Conservation (phyloP, 2,113 vertebrate species). For the Elaphurus davidianus region DNA sequence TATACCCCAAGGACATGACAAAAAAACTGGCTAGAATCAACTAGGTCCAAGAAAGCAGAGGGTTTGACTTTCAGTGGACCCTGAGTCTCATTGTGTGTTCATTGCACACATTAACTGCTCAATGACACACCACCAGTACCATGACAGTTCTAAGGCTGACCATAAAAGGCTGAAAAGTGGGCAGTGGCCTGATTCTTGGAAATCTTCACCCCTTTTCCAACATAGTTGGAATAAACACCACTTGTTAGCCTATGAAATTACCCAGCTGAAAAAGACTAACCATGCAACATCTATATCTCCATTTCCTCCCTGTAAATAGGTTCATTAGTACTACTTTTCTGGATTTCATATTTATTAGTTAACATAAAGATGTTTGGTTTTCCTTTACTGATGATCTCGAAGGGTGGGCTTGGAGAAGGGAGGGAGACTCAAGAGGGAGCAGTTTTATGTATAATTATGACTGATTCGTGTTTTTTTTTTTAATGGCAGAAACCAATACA, state of each 20-base stretch:
- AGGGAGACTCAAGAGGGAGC: background rate
- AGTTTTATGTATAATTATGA: background rate
- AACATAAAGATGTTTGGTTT: background rate
- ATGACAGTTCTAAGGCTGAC: accelerated
- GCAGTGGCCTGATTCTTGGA: background rate
- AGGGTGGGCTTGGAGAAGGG: background rate
- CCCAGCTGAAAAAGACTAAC: background rate
- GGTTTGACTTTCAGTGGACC: background rate
- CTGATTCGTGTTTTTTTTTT: background rate
- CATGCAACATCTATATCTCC: too few species aligned
- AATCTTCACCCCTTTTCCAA: background rate
- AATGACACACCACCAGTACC: background rate
- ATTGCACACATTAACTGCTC: background rate
- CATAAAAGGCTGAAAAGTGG: background rate
- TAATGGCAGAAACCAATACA: background rate
- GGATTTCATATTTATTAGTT: background rate
- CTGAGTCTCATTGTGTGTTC: background rate
- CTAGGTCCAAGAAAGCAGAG: background rate
- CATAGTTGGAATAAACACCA: background rate
- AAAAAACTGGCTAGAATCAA: background rate
- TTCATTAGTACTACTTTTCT: background rate
- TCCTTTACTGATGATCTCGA: background rate
- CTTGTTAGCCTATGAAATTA: background rate
- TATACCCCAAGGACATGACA: background rate
- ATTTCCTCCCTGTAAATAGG: background rate